These are phyloP conservation scores for Radopholus similis DNA, from an alignment of 1,140 invertebrate species.

Conservation along the genomic window DNA sequence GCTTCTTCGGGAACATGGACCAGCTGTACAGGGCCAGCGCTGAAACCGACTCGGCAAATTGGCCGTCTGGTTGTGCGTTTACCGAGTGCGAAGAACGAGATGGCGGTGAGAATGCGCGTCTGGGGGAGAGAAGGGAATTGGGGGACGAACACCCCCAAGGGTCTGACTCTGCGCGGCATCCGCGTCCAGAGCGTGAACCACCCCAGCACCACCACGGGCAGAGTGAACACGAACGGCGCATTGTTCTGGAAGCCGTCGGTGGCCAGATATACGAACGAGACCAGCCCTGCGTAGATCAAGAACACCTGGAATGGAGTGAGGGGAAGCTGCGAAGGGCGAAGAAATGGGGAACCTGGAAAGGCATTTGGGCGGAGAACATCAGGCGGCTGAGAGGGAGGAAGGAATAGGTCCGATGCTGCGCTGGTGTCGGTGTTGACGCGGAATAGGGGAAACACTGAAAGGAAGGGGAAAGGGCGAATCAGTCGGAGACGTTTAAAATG, in stretches of 20 bases:
- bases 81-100: slow-evolving; percentile 36
- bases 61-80: slow-evolving; percentile 1
- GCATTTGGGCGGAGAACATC: too few relatives aligned
- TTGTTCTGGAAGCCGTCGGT: slow-evolving; percentile 41
- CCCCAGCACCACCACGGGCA: slow-evolving; percentile 39
- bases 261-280: slow-evolving; percentile 34
- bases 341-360: not conserved
- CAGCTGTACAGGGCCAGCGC: slow-evolving; percentile 37
- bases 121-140: too few relatives aligned
- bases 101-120: slow-evolving; percentile 32
- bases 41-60: slow-evolving; percentile 12
- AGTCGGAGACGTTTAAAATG: too few relatives aligned
- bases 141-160: too few relatives aligned
- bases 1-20: slow-evolving; percentile 33
- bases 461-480: too few relatives aligned
- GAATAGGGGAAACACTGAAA: too few relatives aligned
- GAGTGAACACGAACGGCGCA: slow-evolving; percentile 38
- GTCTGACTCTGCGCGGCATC: slow-evolving; percentile 34
- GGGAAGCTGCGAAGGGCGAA: not conserved
- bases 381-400: too few relatives aligned
- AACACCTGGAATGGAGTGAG: not conserved
- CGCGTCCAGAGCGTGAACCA: slow-evolving; percentile 33
- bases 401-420: too few relatives aligned
- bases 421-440: too few relatives aligned
- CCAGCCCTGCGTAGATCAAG: slow-evolving; percentile 25